Evolutionary conservation across 2,113 vertebrate genomes (phyloP), one percentile per base, ranked within the genome.

Genomic region (Halcyon malimbica): DNA sequence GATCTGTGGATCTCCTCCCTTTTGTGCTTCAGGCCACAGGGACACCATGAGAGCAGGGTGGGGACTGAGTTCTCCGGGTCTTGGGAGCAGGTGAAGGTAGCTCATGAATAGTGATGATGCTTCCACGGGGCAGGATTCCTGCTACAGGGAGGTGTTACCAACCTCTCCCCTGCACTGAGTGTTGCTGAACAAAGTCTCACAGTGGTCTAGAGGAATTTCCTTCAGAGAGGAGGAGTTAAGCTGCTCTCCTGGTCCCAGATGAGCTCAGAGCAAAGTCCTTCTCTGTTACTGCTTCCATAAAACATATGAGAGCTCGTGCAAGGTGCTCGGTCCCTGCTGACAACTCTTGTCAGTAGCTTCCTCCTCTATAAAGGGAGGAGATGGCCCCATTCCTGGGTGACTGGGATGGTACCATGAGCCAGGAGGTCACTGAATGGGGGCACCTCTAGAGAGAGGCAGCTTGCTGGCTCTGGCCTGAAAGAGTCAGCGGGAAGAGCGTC

Each of bases 131-230:
- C 62, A 37, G 44, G 17, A 87, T 42, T 6, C 6, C 0, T 53
- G 87, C 71, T 53, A 3, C 0, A 0, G 37, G 65, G 53, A 53
- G 70, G 26, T 21, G 70, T 78, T 10, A 6, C 54, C 0, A 0
- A 20, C 48, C 23, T 41, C 42, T 31, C 57, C 0, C 2, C 41
- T n/a, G 63, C 18, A 5, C 64, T 46, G 33, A 16, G 42, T 0
- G 0, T 26, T 42, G 57, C 56, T 79, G 82, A 74, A n/a, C 33
- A 35, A 20, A 53, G 29, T 29, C 75, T 57, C 5, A 4, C 2
- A 5, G 29, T 42, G 75, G 3, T 54, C 25, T 65, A 39, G 62
- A 37, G 65, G 71, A 4, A 26, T 14, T 42, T 79, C 44, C 11
- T 20, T 68, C 2, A 1, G 14, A 71, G 51, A 46, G 71, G 44